A percentile compares a stretch with the other conserved stretches of the same genome.
Evolutionary conservation across 2,888 invertebrate genomes (phyloP).

Genomic region (Agriopis leucophaearia): DNA sequence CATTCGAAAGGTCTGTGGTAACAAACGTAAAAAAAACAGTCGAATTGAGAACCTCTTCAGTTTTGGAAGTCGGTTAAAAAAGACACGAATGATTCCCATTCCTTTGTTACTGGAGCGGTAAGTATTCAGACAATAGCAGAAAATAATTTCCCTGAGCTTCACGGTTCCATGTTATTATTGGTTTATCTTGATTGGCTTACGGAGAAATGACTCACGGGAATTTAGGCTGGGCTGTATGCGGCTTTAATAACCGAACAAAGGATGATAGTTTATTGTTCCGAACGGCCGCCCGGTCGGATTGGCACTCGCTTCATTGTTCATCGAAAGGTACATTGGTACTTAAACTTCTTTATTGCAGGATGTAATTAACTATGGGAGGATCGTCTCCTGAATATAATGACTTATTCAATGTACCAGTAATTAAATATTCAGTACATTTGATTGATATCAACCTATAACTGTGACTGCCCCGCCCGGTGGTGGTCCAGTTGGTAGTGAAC

Average conservation of each 20-base stretch:
- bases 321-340: constrained; percentile 13
- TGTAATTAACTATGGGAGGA: constrained; percentile 16
- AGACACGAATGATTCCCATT: not conserved
- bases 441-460: constrained; percentile 9
- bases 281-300: constrained; percentile 5
- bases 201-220: constrained; percentile 59
- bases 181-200: constrained; percentile 53
- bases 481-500: too few species aligned
- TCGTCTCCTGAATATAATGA: constrained; percentile 16
- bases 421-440: constrained; percentile 14
- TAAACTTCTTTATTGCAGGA: constrained; percentile 20
- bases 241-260: constrained; percentile 71
- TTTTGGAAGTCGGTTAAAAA: too few species aligned
- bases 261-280: constrained; percentile 59
- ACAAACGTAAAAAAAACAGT: too few species aligned
- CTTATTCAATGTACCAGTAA: constrained; percentile 12
- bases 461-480: too few species aligned
- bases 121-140: constrained; percentile 34
- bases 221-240: constrained; percentile 59
- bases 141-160: constrained; percentile 35
- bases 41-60: too few species aligned
- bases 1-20: too few species aligned
- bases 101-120: constrained; percentile 44
- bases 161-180: constrained; percentile 36
- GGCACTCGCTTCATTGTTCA: constrained; percentile 18